Percentiles rank a stretch among this genome's conserved stretches.
phyloP scores from a whole-genome alignment of 1,140 invertebrate species.

The Phymorhynchus buccinoides region DNA sequence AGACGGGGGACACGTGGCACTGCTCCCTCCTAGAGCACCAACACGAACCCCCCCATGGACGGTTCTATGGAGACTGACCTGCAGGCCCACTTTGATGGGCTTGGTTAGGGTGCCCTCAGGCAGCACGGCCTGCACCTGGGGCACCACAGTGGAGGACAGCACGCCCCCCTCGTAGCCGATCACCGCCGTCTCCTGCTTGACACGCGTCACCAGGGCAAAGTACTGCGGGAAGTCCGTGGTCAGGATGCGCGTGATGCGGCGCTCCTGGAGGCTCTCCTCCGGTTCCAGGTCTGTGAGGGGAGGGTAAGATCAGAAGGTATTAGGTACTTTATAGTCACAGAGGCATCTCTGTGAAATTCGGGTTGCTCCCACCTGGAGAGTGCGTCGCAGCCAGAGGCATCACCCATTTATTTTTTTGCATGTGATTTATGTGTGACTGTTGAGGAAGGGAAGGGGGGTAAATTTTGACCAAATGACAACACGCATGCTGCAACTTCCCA shows the following conservation, averaged over 20 bases:
- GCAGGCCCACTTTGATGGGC: conserved; percentile 99
- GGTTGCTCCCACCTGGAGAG: no score
- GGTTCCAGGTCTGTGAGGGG: conserved; percentile 84
- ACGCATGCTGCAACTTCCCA: no score
- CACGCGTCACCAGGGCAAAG: conserved; percentile 96
- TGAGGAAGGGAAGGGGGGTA: no score
- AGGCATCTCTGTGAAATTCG: no score
- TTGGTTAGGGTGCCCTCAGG: conserved; percentile 99
- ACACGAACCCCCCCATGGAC: no score
- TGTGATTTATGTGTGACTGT: no score
- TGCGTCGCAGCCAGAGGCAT: no score
- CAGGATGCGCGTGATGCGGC: conserved; percentile 94
- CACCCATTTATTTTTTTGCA: no score
- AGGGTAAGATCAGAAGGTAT: not conserved
- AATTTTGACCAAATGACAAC: no score
- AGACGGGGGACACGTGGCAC: no score
- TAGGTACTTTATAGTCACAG: no score
- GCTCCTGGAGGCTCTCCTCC: conserved; percentile 88
- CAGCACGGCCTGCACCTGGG: conserved; percentile 98
- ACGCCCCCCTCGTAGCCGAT: conserved; percentile 99
- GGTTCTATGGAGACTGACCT: conserved; percentile 95
- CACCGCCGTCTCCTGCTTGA: conserved; percentile 95
- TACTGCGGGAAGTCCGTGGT: conserved; percentile 99
- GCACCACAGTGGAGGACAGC: conserved; percentile 97
- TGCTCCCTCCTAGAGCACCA: no score